Conservation (phyloP, 2,888 invertebrate species). For the Lobophora halterata region DNA sequence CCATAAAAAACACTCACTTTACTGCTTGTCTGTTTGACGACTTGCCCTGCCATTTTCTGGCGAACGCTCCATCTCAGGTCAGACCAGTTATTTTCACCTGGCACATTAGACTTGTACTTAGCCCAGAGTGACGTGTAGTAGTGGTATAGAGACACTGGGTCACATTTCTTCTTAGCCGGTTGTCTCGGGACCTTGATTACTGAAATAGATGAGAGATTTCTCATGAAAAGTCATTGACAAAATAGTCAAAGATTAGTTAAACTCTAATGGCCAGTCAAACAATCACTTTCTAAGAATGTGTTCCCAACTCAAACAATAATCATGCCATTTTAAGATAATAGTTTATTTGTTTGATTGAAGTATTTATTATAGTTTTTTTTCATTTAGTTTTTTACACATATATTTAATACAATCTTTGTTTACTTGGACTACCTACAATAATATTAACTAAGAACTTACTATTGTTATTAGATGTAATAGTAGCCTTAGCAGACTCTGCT, state of each 20-base stretch:
- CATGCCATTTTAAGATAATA: too few relatives aligned
- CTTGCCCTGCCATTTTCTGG: constrained; percentile 83
- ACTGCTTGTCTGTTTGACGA: constrained; percentile 35
- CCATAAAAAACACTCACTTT: constrained; percentile 41
- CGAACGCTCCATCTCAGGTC: constrained; percentile 86
- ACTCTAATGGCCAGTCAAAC: too few relatives aligned
- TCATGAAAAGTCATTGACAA: too few relatives aligned
- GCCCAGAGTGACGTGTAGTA: constrained; percentile 88
- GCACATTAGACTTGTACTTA: constrained; percentile 84
- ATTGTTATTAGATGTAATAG: constrained; percentile 53
- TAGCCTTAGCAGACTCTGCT: constrained; percentile 37
- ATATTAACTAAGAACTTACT: constrained; percentile 51
- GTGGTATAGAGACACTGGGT: constrained; percentile 89
- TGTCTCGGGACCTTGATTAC: constrained; percentile 82
- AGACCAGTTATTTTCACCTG: constrained; percentile 85
- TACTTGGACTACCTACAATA: too few relatives aligned
- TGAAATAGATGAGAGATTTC: too few relatives aligned
- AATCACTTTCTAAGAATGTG: too few relatives aligned
- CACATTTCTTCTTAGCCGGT: constrained; percentile 76
- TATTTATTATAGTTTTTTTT: too few relatives aligned
- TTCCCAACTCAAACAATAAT: too few relatives aligned
- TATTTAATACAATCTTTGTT: too few relatives aligned
- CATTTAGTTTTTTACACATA: too few relatives aligned
- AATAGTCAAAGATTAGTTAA: too few relatives aligned
- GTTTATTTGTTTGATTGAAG: too few relatives aligned